phyloP scores from a whole-genome alignment of 2,113 vertebrate genomes.

The Sebastes schlegelii region DNA sequence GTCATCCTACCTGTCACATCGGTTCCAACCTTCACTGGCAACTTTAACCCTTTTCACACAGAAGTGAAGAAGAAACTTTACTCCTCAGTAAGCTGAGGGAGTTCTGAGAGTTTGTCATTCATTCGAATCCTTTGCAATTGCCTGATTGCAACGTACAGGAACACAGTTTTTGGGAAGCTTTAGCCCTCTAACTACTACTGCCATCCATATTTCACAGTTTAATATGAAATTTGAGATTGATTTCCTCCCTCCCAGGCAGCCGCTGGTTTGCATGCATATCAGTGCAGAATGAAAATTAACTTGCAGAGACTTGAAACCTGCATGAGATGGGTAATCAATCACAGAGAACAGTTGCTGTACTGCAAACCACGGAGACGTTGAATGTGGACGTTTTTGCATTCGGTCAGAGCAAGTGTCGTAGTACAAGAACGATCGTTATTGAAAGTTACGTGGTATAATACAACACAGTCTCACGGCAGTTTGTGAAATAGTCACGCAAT shows the following conservation, averaged over 20 bases:
- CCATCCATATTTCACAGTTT: neutral
- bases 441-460: too few relatives aligned
- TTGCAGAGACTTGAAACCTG: neutral
- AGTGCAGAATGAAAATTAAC: neutral
- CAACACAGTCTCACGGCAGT: too few relatives aligned
- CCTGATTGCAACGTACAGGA: neutral
- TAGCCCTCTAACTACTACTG: neutral
- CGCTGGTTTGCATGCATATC: neutral
- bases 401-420: too few relatives aligned
- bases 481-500: too few relatives aligned
- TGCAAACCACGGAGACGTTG: neutral
- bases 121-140: neutral
- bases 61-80: neutral
- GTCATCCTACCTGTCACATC: constrained; percentile 20
- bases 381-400: too few relatives aligned
- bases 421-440: too few relatives aligned
- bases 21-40: too few relatives aligned
- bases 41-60: constrained; percentile 1
- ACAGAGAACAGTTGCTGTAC: neutral
- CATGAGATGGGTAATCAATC: neutral
- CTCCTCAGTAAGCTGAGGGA: neutral
- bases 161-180: too few relatives aligned
- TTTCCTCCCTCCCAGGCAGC: neutral
- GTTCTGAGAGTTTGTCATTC: neutral
- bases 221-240: neutral